Base-by-base conservation (phyloP, 2,797 vertebrate species). In the Uromys caudimaculatus region DNA sequence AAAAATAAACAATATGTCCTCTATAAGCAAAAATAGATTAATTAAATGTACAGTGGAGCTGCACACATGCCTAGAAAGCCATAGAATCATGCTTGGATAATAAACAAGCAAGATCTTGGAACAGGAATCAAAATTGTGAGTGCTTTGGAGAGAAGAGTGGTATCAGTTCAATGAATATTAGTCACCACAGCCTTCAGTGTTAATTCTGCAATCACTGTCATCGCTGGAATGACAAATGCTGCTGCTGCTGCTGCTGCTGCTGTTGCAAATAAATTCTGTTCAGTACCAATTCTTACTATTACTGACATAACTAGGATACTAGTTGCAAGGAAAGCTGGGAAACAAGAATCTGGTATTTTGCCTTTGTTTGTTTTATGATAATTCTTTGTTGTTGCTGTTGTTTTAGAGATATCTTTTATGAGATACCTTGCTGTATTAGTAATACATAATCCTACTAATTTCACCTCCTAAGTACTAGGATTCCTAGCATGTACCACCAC, bases 261-360 rank as follows among this genome's bases (percentile, higher is more conserved):
- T 92, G 19, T 56, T 75, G 23, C 16, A 79, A 90, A 86, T 52
- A 86, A 89, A 44, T 89, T 83, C 17, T 87, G 17, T 29, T 88
- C 1, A 47, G 29, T 89, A 78, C 10, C 19, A 27, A 75, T 78
- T 96, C 27, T 86, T 95, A 47, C 6, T 11, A 44, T 86, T 92
- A 71, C 52, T 71, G 67, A 35, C 64, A 29, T 89, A 92, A 90
- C 2, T 67, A 82, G 41, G 19, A 58, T 62, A 77, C 50, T 93
- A 92, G 44, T 82, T 95, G 41, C 47, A 95, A 94, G 13, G 7
- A 32, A 87, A 35, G 10, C 44, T 81, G 14, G 17, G 17, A 91
- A 96, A 91, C 16, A 89, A 92, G 10, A 77, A 60, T 54, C 23
- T 94, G 9, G 9, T 78, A 88, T 90, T 93, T 96, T 50, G 27